Percentiles rank a stretch among this genome's conserved stretches.
These are phyloP conservation scores for Dysmachus trigonus DNA, from an alignment of 2,888 invertebrate genomes.

Conservation along the genomic window DNA sequence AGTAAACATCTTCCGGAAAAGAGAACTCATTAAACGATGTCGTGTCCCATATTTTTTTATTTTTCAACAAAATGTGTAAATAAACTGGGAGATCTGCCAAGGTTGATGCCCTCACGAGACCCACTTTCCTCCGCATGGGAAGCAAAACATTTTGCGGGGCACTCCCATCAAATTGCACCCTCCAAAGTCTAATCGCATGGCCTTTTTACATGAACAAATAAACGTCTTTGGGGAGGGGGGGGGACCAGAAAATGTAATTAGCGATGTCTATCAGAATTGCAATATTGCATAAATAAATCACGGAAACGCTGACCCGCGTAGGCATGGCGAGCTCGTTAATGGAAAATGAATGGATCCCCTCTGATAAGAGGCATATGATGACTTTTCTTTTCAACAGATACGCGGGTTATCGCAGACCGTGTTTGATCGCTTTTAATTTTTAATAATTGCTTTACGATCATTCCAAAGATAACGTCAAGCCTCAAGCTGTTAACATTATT, in stretches of 20 bases:
- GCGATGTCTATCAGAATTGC: neutral
- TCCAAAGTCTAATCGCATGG: neutral
- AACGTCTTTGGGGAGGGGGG: neutral
- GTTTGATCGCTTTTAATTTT: neutral
- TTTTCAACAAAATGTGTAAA: neutral
- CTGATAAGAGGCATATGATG: neutral
- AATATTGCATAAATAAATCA: neutral
- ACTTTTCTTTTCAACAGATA: neutral
- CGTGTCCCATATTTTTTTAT: neutral
- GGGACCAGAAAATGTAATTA: neutral
- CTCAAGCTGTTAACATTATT: neutral
- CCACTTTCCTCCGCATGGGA: neutral
- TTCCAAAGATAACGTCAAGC: neutral
- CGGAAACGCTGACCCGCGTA: neutral
- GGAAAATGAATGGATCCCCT: neutral
- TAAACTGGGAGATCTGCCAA: constrained; percentile 26
- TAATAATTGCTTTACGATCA: neutral
- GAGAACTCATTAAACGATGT: neutral
- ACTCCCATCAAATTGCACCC: neutral
- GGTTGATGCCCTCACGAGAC: constrained; percentile 14
- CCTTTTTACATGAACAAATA: neutral
- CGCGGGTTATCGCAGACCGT: neutral
- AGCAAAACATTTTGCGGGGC: neutral
- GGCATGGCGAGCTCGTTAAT: neutral
- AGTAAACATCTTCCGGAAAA: constrained; percentile 6